Evolutionary conservation across 1,140 invertebrate species (phyloP).

Genomic region (Achatina immaculata): DNA sequence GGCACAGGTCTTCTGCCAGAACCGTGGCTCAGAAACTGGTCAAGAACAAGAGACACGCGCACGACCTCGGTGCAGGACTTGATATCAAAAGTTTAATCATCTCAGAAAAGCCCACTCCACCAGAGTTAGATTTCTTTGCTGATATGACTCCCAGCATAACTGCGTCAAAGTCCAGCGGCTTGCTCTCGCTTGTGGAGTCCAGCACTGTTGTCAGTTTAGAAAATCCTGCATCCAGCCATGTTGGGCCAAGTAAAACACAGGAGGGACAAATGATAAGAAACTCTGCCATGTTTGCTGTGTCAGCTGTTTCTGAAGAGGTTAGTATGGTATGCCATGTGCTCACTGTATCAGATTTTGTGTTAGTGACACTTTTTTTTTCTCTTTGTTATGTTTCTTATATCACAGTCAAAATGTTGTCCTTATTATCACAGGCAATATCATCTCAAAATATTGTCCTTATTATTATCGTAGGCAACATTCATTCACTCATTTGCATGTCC

Average conservation of each 20-base stretch:
- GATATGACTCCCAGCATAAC: conserved; percentile 52
- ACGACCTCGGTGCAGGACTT: conserved; percentile 39
- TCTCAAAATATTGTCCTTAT: too few relatives aligned
- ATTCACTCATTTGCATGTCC: too few relatives aligned
- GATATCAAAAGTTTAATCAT: conserved; percentile 46
- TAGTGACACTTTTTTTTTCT: too few relatives aligned
- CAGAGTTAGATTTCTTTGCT: conserved; percentile 54
- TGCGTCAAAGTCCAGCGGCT: neutral
- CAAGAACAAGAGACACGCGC: neutral
- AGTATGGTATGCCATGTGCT: neutral
- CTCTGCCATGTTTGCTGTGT: neutral
- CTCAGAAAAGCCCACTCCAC: neutral
- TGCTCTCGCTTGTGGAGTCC: neutral
- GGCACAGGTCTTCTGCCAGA: too few relatives aligned
- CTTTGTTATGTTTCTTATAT: too few relatives aligned
- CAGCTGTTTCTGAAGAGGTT: conserved; percentile 2
- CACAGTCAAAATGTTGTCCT: too few relatives aligned
- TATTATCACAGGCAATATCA: too few relatives aligned
- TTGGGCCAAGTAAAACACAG: neutral
- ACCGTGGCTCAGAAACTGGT: too few relatives aligned
- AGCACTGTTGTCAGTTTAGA: neutral
- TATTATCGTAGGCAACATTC: too few relatives aligned
- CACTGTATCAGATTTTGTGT: too few relatives aligned
- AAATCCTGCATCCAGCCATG: neutral
- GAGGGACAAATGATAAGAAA: neutral